Evolutionary conservation across 2,797 vertebrate species (phyloP).

Genomic region (Chiloscyllium punctatum): DNA sequence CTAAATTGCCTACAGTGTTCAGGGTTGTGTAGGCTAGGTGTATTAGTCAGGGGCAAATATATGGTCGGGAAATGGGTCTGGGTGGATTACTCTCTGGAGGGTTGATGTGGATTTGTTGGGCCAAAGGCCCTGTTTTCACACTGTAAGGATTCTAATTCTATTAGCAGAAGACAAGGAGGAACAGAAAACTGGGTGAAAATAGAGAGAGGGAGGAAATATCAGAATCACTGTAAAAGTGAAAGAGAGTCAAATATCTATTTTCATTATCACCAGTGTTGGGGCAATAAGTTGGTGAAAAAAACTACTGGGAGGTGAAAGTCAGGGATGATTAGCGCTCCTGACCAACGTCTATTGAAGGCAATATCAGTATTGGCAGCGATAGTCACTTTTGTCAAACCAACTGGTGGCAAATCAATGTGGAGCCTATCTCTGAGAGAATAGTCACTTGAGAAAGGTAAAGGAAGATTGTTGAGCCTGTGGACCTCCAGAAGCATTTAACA

Average conservation of each 20-base stretch:
- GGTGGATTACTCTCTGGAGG: too few relatives aligned
- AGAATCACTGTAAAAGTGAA: not conserved
- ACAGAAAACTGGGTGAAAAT: not conserved
- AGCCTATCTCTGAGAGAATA: not conserved
- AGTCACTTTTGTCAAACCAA: not conserved
- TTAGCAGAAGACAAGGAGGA: not conserved
- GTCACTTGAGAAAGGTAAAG: not conserved
- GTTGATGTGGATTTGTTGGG: too few relatives aligned
- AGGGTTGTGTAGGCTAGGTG: too few relatives aligned
- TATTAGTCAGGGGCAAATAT: too few relatives aligned
- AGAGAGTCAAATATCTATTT: not conserved
- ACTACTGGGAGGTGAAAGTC: not conserved
- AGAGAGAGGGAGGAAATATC: not conserved
- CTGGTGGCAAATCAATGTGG: not conserved
- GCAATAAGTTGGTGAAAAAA: not conserved
- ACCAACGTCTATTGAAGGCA: not conserved
- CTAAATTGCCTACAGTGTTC: too few relatives aligned
- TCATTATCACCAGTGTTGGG: not conserved
- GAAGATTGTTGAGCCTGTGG: not conserved
- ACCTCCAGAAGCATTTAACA: not conserved
- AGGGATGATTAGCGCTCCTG: not conserved
- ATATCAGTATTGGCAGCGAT: not conserved
- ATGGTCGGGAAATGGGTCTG: too few relatives aligned
- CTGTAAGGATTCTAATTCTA: not conserved
- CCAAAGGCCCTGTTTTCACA: too few relatives aligned